phyloP scores from a whole-genome alignment of 2,113 vertebrate species.

The Xiphorhynchus elegans region DNA sequence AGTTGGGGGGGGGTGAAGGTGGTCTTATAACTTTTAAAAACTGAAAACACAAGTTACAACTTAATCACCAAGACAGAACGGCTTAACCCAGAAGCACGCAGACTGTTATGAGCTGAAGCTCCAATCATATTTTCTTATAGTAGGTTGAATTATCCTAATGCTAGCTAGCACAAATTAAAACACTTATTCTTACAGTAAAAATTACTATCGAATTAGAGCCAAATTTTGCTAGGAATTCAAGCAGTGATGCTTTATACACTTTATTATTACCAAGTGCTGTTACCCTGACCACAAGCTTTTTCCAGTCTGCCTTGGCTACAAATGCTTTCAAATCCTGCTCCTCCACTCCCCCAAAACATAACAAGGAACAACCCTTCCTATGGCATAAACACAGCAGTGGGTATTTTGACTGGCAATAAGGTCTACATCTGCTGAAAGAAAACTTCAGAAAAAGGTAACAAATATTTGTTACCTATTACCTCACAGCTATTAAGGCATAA shows the following conservation, averaged over 20 bases:
- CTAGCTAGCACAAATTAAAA: not conserved
- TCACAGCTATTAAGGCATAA: not conserved
- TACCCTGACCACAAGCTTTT: not conserved
- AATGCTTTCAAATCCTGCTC: not conserved
- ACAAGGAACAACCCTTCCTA: not conserved
- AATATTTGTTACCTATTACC: not conserved
- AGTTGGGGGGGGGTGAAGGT: not conserved
- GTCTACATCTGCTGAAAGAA: not conserved
- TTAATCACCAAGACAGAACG: not conserved
- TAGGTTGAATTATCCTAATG: not conserved
- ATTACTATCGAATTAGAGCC: not conserved
- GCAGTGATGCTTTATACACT: not conserved
- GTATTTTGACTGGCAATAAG: not conserved
- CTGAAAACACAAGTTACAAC: not conserved
- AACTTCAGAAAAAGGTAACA: not conserved
- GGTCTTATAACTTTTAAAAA: not conserved
- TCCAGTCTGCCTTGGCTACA: not conserved
- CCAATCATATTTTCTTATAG: not conserved
- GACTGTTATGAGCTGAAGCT: not conserved
- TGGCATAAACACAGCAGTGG: not conserved
- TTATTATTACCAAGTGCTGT: not conserved
- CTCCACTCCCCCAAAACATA: not conserved
- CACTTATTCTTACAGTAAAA: not conserved
- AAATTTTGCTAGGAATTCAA: not conserved
- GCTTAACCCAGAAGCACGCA: not conserved